These are phyloP conservation scores for Nyctibius grandis DNA, from an alignment of 2,797 vertebrate species.

Conservation along the genomic window DNA sequence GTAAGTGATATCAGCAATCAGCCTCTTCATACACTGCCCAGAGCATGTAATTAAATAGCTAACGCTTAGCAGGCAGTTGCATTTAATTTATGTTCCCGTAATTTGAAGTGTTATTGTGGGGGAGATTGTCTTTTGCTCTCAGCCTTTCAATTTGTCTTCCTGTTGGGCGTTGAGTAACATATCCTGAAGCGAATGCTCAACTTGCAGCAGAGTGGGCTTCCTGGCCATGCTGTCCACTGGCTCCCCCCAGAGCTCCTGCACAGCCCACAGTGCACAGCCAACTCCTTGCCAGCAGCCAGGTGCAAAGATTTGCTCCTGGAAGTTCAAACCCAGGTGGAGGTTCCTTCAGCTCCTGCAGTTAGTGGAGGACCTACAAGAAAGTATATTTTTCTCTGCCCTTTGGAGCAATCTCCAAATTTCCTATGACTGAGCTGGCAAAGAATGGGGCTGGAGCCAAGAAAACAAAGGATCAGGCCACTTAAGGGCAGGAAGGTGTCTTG, in stretches of 20 bases:
- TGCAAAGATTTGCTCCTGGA: neutral
- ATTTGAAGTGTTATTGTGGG: neutral
- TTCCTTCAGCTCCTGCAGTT: neutral
- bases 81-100: neutral
- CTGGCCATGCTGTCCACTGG: rapidly evolving
- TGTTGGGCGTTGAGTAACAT: neutral
- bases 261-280: rapidly evolving
- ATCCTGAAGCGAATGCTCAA: neutral
- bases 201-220: neutral
- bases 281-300: neutral
- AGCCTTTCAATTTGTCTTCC: neutral
- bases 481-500: neutral
- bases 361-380: neutral
- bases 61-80: neutral
- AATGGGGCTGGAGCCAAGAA: neutral
- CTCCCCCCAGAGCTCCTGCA: neutral
- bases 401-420: neutral
- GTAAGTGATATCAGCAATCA: neutral
- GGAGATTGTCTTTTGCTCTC: neutral
- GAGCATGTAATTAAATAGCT: constrained; percentile 9
- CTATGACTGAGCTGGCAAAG: neutral
- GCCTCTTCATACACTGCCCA: neutral
- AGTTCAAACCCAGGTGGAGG: neutral
- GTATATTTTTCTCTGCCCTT: neutral
- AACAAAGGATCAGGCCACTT: neutral